These are phyloP conservation scores for Pedetes capensis DNA, from an alignment of 2,113 vertebrate species.

Conservation along the genomic window DNA sequence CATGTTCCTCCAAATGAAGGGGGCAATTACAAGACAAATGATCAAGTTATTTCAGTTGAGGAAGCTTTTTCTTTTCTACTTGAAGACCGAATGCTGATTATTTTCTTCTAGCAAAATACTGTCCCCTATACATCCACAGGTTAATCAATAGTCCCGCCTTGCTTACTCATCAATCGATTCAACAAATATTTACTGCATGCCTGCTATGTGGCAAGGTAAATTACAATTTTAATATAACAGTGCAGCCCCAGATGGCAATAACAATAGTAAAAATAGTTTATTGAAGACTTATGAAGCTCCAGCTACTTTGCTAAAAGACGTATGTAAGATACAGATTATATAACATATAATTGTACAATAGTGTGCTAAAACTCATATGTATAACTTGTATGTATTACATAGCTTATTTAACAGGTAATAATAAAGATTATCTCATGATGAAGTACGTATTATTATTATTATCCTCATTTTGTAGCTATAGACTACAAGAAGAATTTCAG, in stretches of 20 bases:
- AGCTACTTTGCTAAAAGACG: background rate
- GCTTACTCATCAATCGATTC: background rate
- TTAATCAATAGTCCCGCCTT: background rate
- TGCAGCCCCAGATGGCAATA: background rate
- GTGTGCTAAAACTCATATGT: background rate
- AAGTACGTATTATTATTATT: background rate
- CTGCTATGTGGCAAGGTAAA: background rate
- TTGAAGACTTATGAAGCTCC: background rate
- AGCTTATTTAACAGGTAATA: background rate
- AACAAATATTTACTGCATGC: background rate
- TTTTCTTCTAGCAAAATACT: constrained; percentile 4
- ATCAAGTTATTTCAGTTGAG: constrained; percentile 38
- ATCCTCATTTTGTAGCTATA: background rate
- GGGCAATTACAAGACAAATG: constrained; percentile 39
- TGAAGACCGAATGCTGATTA: constrained; percentile 30
- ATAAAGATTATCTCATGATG: background rate
- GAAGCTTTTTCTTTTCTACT: constrained; percentile 6
- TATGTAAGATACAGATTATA: background rate
- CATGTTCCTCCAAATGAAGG: constrained; percentile 39
- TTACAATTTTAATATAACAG: constrained; percentile 1
- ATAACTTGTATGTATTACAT: background rate
- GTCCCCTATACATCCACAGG: background rate
- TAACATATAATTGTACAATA: background rate
- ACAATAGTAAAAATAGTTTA: background rate
- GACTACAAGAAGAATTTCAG: background rate